phyloP scores from a whole-genome alignment of 2,797 vertebrate genomes.

The Ciconia nigra region DNA sequence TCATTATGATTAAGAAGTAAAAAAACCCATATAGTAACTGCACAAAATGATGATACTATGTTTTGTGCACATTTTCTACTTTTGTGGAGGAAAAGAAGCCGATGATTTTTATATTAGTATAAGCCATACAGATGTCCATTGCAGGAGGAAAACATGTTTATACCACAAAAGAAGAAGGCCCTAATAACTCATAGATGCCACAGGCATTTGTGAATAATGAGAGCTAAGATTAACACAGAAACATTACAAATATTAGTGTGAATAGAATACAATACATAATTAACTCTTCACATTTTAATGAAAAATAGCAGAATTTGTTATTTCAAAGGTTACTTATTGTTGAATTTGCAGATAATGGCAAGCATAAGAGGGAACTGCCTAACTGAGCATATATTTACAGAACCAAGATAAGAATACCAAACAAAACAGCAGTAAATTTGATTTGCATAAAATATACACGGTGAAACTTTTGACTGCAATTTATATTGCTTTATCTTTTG shows the following conservation, averaged over 20 bases:
- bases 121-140: constrained; percentile 17
- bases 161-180: constrained; percentile 33
- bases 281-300: constrained; percentile 49
- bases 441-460: constrained; percentile 41
- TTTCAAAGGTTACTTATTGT: constrained; percentile 53
- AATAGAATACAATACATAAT: constrained; percentile 40
- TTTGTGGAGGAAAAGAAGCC: background rate
- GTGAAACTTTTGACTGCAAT: background rate
- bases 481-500: background rate
- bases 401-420: constrained; percentile 29
- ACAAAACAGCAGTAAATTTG: constrained; percentile 19
- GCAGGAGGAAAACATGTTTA: constrained; percentile 22
- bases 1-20: background rate
- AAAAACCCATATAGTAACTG: background rate
- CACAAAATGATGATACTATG: background rate
- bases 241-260: constrained; percentile 49
- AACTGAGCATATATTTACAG: constrained; percentile 45
- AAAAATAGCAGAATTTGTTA: constrained; percentile 49
- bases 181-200: constrained; percentile 34
- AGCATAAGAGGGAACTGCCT: background rate
- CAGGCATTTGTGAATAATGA: constrained; percentile 57
- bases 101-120: constrained; percentile 12
- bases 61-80: background rate
- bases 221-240: constrained; percentile 56
- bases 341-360: constrained; percentile 44